These are phyloP conservation scores for Amphiprion percula DNA, from an alignment of 2,113 vertebrate species.

Conservation along the genomic window DNA sequence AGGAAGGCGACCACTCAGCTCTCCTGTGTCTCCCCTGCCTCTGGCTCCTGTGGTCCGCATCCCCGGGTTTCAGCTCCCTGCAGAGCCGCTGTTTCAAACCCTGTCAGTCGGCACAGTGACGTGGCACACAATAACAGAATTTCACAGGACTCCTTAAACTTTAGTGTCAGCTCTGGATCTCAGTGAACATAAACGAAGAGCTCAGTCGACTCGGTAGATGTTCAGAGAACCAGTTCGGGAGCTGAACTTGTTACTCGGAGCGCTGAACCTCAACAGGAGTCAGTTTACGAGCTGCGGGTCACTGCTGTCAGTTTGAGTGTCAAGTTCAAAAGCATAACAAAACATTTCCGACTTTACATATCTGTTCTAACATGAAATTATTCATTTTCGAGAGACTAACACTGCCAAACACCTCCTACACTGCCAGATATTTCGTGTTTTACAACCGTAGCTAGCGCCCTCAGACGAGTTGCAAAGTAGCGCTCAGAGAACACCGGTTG, in stretches of 20 bases:
- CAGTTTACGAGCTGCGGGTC: slow-evolving; percentile 14
- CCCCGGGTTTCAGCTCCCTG: background rate
- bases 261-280: slow-evolving; percentile 16
- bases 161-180: background rate
- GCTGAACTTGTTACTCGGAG: background rate
- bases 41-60: background rate
- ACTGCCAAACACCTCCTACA: background rate
- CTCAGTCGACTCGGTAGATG: background rate
- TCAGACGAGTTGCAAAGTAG: slow-evolving; percentile 28
- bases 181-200: background rate
- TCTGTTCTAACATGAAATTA: background rate
- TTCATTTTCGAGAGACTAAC: background rate
- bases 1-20: slow-evolving; percentile 35
- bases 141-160: slow-evolving; percentile 31
- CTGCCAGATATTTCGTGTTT: slow-evolving; percentile 2
- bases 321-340: slow-evolving; percentile 54
- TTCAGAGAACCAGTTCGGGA: background rate
- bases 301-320: slow-evolving; percentile 36
- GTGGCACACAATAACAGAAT: slow-evolving; percentile 55
- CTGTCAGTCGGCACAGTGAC: slow-evolving; percentile 43
- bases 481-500: slow-evolving; percentile 35
- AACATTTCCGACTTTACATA: slow-evolving; percentile 2
- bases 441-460: background rate
- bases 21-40: background rate
- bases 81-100: background rate